These are phyloP conservation scores for Callyntrura guangdongensis DNA, from an alignment of 2,888 invertebrate genomes.

Conservation along the genomic window DNA sequence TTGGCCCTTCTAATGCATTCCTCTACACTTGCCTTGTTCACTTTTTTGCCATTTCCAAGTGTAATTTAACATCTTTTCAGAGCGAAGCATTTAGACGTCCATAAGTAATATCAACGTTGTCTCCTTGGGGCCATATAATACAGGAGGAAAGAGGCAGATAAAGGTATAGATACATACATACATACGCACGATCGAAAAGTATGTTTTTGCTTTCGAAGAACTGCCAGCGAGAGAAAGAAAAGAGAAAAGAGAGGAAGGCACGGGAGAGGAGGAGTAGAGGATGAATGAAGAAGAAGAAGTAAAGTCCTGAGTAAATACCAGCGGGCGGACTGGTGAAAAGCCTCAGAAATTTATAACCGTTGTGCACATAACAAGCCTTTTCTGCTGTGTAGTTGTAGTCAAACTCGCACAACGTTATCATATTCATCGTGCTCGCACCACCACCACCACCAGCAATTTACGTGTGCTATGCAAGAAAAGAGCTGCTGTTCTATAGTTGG, in stretches of 20 bases:
- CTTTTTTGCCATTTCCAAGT: constrained; percentile 51
- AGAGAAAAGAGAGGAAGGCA: background rate
- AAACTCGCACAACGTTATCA: background rate
- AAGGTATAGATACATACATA: background rate
- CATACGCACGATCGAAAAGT: background rate
- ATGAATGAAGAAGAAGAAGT: constrained; percentile 30
- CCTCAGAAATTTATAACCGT: constrained; percentile 71
- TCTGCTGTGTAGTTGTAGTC: background rate
- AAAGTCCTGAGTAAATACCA: constrained; percentile 77
- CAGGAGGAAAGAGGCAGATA: background rate
- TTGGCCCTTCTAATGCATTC: background rate
- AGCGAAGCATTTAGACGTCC: constrained; percentile 25
- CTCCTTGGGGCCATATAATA: constrained; percentile 21
- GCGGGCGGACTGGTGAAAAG: constrained; percentile 75
- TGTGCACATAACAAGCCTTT: background rate
- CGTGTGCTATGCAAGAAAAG: background rate
- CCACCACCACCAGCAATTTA: constrained; percentile 11
- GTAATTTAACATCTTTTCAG: constrained; percentile 62
- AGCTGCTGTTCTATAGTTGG: background rate
- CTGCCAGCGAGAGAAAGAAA: background rate
- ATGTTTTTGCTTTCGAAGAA: background rate
- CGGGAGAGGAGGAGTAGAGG: constrained; percentile 1
- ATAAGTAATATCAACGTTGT: background rate
- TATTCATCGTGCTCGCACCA: constrained; percentile 41
- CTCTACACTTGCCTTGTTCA: constrained; percentile 44